A percentile compares a stretch with the other conserved stretches of the same genome.
These are phyloP conservation scores for Enteromius unitaeniatus DNA, from an alignment of 2,797 vertebrate species.

Conservation along the genomic window DNA sequence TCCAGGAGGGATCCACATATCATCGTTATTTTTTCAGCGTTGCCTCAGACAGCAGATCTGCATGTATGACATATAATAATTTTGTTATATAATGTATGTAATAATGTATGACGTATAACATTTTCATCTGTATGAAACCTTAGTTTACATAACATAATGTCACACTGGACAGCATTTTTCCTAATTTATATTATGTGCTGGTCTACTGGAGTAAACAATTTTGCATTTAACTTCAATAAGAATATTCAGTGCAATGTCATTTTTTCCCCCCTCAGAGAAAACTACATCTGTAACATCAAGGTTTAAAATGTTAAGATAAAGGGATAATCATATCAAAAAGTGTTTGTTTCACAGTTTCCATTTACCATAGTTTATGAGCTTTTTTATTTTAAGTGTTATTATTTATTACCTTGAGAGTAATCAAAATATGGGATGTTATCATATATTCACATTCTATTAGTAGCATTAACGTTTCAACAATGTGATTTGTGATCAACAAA, in stretches of 20 bases:
- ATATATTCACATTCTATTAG: not conserved
- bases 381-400: no score
- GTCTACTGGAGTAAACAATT: not conserved
- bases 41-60: constrained; percentile 27
- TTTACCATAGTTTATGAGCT: not conserved
- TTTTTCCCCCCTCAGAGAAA: not conserved
- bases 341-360: not conserved
- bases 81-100: no score
- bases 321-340: not conserved
- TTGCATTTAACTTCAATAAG: not conserved
- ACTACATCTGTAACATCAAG: not conserved
- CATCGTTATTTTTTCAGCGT: not conserved
- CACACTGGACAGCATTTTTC: constrained; percentile 11
- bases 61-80: no score
- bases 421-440: not conserved
- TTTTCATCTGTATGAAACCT: not conserved
- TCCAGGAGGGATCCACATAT: not conserved
- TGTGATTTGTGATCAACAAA: not conserved
- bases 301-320: not conserved
- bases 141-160: not conserved
- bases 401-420: not conserved
- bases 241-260: not conserved
- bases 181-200: not conserved
- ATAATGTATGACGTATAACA: no score
- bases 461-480: not conserved